Base-by-base conservation (phyloP, 2,113 vertebrate genomes). In the Dipodomys merriami region DNA sequence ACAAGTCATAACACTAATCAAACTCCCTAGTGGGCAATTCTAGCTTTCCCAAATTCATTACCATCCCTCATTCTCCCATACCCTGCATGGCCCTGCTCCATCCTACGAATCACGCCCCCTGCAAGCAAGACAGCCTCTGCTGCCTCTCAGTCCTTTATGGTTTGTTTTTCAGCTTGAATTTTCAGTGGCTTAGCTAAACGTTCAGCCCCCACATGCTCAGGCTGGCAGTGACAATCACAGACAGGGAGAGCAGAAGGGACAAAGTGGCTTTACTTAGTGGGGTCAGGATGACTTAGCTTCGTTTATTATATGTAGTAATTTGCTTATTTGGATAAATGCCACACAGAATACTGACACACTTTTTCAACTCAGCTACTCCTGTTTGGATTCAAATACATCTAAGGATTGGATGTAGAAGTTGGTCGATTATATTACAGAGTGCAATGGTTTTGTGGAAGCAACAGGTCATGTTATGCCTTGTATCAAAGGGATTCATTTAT, bases 261-360 rank as follows among this genome's bases (percentile, higher is more conserved):
- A 62, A 3, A 73, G 65, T 0, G 6, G 19, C 4, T 60, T 53
- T 27, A 65, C 1, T 62, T 68, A 39, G 67, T n/a, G n/a, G 18
- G 72, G 23, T 4, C 12, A 76, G 27, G 22, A 27, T 68, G 62
- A 86, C 44, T n/a, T 10, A 79, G 13, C 22, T 74, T 39, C 49
- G 6, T 81, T 90, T 86, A 72, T 81, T 95, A 67, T 33, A 67
- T 57, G 30, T 87, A 33, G 2, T 88, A 18, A 65, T 90, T 86
- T 91, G 44, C 25, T 92, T 88, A 83, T 69, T 93, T 95, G 35
- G 92, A 22, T 74, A 60, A 64, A 10, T 74, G 0, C 15, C 22
- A 9, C 39, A 13, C 3, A 27, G 53, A 72, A 78, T 25, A 64
- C 7, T 73, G 39, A 76, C 7, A 22, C 39, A 8, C 35, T 68